These are phyloP conservation scores for Athene cunicularia DNA, from an alignment of 2,113 vertebrate genomes.

Conservation along the genomic window DNA sequence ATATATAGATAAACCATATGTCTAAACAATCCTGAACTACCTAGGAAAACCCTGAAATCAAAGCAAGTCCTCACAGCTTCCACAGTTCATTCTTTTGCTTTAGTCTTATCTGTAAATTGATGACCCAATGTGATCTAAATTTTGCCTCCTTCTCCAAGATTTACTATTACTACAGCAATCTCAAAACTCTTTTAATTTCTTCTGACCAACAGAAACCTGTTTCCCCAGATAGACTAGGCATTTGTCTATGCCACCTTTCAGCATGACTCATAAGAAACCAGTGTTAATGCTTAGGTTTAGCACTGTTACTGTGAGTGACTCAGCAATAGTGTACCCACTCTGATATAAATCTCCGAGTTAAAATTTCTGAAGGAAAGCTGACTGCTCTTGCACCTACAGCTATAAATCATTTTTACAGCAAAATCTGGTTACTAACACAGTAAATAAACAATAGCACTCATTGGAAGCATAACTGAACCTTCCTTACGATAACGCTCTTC, in stretches of 20 bases:
- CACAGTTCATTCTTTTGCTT: background rate
- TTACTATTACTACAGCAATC: background rate
- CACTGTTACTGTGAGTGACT: background rate
- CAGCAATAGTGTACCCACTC: background rate
- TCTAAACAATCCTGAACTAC: background rate
- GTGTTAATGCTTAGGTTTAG: background rate
- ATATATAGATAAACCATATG: background rate
- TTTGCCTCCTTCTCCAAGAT: background rate
- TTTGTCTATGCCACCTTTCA: background rate
- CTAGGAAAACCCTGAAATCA: background rate
- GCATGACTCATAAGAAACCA: background rate
- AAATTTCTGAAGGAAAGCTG: background rate
- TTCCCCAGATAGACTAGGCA: background rate
- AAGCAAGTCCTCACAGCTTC: background rate
- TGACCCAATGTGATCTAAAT: background rate
- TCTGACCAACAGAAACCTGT: background rate
- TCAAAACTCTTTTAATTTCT: background rate
- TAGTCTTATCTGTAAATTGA: background rate
- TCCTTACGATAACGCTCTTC: background rate
- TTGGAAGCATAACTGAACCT: background rate
- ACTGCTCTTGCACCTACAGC: background rate
- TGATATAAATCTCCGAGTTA: background rate
- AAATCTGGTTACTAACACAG: background rate
- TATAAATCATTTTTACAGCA: background rate
- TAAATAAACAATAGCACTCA: background rate